Evolutionary conservation across 30 jellyfish, hydroid and myxozoan genomes (phyloP).

Genomic region (Hydractinia echinata): DNA sequence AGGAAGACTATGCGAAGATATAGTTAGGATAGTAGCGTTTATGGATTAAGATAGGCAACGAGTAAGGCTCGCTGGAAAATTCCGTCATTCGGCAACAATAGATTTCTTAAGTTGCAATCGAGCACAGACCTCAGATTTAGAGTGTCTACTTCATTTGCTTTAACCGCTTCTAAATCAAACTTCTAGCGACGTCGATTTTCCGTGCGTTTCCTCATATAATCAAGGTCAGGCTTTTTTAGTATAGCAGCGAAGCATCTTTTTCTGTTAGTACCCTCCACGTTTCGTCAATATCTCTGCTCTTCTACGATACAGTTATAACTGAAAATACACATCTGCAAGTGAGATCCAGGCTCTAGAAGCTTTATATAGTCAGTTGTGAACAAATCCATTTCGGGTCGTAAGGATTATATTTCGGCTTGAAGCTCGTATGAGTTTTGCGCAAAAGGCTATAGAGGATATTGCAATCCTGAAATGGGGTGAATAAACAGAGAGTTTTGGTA

Average conservation of each 20-base stretch:
- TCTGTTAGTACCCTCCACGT: conserved; percentile 75
- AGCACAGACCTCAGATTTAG: conserved; percentile 72
- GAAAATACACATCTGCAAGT: conserved; percentile 74
- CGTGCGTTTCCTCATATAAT: conserved; percentile 92
- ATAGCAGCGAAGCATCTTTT: conserved; percentile 88
- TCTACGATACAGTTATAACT: conserved; percentile 91
- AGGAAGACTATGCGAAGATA: conserved; percentile 77
- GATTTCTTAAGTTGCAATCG: conserved; percentile 33
- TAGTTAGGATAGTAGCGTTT: conserved; percentile 76
- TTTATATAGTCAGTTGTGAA: conserved; percentile 83
- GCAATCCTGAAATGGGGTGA: conserved; percentile 69
- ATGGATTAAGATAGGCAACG: conserved; percentile 79
- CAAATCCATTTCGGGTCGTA: conserved; percentile 83
- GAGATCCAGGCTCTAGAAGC: conserved; percentile 81
- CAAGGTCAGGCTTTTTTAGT: conserved; percentile 89
- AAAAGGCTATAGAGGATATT: conserved; percentile 63
- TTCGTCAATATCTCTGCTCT: conserved; percentile 98
- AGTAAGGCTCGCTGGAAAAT: conserved; percentile 91
- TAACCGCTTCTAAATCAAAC: conserved; percentile 47
- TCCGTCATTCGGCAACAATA: conserved; percentile 88
- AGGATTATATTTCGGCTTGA: conserved; percentile 65
- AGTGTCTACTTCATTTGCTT: conserved; percentile 47
- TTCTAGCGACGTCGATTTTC: conserved; percentile 65
- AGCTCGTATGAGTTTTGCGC: conserved; percentile 54
- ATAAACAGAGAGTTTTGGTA: conserved; percentile 52